Evolutionary conservation across 2,888 invertebrate species (phyloP), one percentile per base, ranked within the genome.

Genomic region (Lepetodrilus schrolli): DNA sequence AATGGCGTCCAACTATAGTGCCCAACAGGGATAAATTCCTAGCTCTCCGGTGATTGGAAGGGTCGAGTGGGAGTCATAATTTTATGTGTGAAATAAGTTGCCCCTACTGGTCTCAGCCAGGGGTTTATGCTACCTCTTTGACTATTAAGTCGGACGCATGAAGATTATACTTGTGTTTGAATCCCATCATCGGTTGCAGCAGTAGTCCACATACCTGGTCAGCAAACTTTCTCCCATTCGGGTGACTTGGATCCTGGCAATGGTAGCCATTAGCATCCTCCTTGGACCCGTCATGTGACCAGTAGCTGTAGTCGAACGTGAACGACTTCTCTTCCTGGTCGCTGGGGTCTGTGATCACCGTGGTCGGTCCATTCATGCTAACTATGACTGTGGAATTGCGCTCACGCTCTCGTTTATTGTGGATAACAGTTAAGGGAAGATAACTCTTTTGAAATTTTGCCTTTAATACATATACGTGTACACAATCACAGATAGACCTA

Each of bases 211-310:
- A 73, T 77, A 92, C 92, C 91, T 93, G 93, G 83, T 92, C 92
- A 43, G 90, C 91, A 82, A 91, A 93, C 78, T 91, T 90, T 77
- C 89, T 90, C 17, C 91, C 91, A 78, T 91, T 90, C 0, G 89
- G 84, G 68, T 91, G 91, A 17, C 84, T 84, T 0, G 87, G 78
- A 77, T 92, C 92, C 1, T 90, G 83, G 1, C 81, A 86, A 66
- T 87, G 89, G 80, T 91, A 92, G 1, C 93, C 93, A 80, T 90
- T 88, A 3, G 83, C 76, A 2, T 88, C 86, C 72, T 91, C 91
- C 49, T 90, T 91, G 82, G 84, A 92, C 1, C 93, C 93, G 82
- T 92, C 92, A 84, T 92, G 92, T 30, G 92, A 92, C 93, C 93
- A 93, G 83, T 93, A 93, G 77, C 92, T 91, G 86, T 90, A 90